Percentiles rank a stretch among this genome's conserved stretches.
phyloP scores from a whole-genome alignment of 2,888 invertebrate genomes.

The Lottia scabra region DNA sequence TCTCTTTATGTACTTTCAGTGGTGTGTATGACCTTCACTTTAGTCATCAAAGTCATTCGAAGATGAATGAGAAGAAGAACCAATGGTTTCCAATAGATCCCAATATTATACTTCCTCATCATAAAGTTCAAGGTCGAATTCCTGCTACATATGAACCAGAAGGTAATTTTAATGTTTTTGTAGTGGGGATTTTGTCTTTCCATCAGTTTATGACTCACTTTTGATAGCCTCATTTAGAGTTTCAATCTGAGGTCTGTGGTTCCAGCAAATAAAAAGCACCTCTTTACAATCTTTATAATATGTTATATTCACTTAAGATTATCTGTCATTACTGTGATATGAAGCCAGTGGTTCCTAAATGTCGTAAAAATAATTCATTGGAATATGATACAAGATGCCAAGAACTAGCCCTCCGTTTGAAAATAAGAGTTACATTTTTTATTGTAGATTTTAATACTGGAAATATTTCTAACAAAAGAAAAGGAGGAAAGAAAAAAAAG shows the following conservation, averaged over 20 bases:
- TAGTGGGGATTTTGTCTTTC: too few relatives aligned
- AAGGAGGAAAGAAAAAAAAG: neutral
- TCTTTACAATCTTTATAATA: too few relatives aligned
- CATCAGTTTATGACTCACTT: too few relatives aligned
- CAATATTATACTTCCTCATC: constrained; percentile 44
- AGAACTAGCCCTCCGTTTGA: too few relatives aligned
- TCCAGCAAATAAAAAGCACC: too few relatives aligned
- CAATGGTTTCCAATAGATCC: constrained; percentile 59
- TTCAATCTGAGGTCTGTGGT: too few relatives aligned
- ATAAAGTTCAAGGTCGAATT: constrained; percentile 43
- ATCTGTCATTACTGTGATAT: too few relatives aligned
- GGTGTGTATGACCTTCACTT: constrained; percentile 52
- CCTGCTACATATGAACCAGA: constrained; percentile 57
- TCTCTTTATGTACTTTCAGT: constrained; percentile 28
- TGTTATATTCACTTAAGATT: too few relatives aligned
- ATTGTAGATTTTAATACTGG: neutral
- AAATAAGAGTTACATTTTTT: neutral
- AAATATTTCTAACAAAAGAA: neutral
- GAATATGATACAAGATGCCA: too few relatives aligned
- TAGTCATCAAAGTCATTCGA: constrained; percentile 7
- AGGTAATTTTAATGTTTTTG: constrained; percentile 31
- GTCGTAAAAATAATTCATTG: too few relatives aligned
- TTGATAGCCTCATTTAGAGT: too few relatives aligned
- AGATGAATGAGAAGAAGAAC: constrained; percentile 7
- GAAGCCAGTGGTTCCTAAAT: too few relatives aligned